Base-by-base conservation (phyloP, 2,888 invertebrate species). In the Cyclophora albipunctata region DNA sequence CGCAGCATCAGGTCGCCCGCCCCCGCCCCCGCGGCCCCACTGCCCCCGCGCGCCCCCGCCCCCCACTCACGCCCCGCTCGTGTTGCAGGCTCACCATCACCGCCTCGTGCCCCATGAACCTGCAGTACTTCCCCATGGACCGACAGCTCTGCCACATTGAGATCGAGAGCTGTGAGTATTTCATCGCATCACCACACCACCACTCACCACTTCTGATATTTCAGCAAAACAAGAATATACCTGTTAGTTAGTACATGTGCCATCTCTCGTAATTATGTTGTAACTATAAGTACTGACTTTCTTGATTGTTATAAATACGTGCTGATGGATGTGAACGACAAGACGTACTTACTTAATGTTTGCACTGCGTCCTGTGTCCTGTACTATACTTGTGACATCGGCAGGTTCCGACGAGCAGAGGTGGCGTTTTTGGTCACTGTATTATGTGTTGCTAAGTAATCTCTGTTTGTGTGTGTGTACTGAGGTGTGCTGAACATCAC, bases 61-160 rank as follows among this genome's bases (percentile, higher is more conserved):
- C 40, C 41, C 40, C 40, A 45, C 37, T 3, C 20, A 3, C 43
- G 5, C 34, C 20, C 45, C 40, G 42, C 47, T 42, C 34, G 41
- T 65, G 63, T 91, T 91, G 43, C 90, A 96, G 95, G 79, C 91
- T 97, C 84, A 96, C 96, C 67, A 95, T 96, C 78, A 97, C 96
- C 62, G 96, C 96, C 62, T 95, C 96, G 70, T 97, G 97, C 89
- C 96, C 96, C 55, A 96, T 97, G 96, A 95, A 96, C 84, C 91
- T 97, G 57, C 95, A 96, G 81, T 96, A 96, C 87, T 97, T 96
- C 85, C 97, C 97, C 48, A 96, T 97, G 96, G 97, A 97, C 84
- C 92, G 95, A 65, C 96, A 97, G 81, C 90, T 95, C 61, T 97
- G 97, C 86, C 94, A 95, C 79, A 95, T 97, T 80, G 96, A 96